A percentile compares a stretch with the other conserved stretches of the same genome.
Conservation (phyloP, 2,888 invertebrate genomes). For the Cheiracanthium punctorium region DNA sequence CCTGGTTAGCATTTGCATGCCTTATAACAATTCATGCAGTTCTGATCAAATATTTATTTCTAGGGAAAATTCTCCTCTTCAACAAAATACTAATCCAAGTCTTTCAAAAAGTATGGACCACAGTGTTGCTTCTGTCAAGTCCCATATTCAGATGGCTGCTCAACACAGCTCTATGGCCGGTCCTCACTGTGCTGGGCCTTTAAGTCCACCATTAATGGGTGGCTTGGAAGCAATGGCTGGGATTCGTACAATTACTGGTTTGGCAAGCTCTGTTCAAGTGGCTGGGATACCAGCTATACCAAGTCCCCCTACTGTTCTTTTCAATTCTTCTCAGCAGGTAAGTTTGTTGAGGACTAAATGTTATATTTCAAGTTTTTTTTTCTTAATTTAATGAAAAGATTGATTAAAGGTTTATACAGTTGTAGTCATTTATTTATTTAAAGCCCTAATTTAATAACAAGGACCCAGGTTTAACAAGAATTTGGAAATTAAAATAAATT, state of each 20-base stretch:
- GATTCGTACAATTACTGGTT: slow-evolving; percentile 65
- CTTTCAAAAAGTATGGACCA: slow-evolving; percentile 73
- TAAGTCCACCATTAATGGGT: slow-evolving; percentile 67
- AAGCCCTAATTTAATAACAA: no score
- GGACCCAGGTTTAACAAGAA: no score
- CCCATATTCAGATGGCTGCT: slow-evolving; percentile 77
- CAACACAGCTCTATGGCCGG: slow-evolving; percentile 63
- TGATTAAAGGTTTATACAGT: no score
- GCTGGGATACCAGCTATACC: slow-evolving; percentile 81
- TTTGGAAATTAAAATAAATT: no score
- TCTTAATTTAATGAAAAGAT: no score
- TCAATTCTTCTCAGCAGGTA: slow-evolving; percentile 83
- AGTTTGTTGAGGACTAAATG: no score
- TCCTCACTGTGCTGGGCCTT: slow-evolving; percentile 55
- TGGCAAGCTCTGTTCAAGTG: slow-evolving; percentile 68
- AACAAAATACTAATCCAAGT: slow-evolving; percentile 44
- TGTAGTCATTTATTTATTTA: no score
- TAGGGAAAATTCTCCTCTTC: slow-evolving; percentile 62
- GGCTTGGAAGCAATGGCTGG: slow-evolving; percentile 63
- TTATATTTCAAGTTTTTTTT: no score
- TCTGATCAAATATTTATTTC: no score
- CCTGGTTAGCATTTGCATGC: no score
- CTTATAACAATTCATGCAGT: no score
- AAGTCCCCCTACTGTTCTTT: slow-evolving; percentile 87
- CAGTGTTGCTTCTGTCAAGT: slow-evolving; percentile 82